Evolutionary conservation across 30 jellyfish, hydroid and myxozoan species (phyloP), one percentile per base, ranked within the genome.

Genomic region (Chrysaora quinquecirrha): DNA sequence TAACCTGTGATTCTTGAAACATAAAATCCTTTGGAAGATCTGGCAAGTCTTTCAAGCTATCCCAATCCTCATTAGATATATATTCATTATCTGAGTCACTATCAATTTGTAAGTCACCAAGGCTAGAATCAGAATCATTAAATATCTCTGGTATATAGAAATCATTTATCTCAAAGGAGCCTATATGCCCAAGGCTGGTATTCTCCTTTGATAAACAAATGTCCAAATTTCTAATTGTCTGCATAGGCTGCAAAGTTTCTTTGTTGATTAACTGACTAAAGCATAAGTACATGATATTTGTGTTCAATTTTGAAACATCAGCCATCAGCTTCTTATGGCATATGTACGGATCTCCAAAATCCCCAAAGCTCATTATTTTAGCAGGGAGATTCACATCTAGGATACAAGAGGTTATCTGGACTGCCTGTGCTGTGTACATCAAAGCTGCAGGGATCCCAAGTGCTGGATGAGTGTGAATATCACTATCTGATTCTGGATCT

Each of bases 381-480:
- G 34, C 65, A 23, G 98, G 96, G 48, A 93, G 73, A 83, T 87
- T 81, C 32, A 93, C 82, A 54, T 76, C 97, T 27, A 93, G 96
- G 25, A 73, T 77, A 24, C 29, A 75, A 14, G 98, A 82, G 1
- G 85, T 2, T 12, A 71, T 76, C n/a, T 69, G 81, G 33, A 86
- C 47, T 0, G 82, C 77, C 63, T 93, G 97, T 38, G 97, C 95
- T 0, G 96, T 80, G 73, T 87, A 93, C 34, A 71, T 46, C 70
- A 93, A 67, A 14, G 98, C 87, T 3, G 98, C 98, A 28, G 98
- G 98, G 21, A 93, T 82, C 58, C 73, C 87, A 2, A 93, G 86
- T 0, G 82, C 82, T 9, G 91, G 88, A 46, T 46, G 54, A 72
- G 27, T 77, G 65, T 93, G 98, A 22, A 70, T 60, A 34, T 72